Evolutionary conservation across 1,140 invertebrate species (phyloP).

Genomic region (Scylla paramamosain): DNA sequence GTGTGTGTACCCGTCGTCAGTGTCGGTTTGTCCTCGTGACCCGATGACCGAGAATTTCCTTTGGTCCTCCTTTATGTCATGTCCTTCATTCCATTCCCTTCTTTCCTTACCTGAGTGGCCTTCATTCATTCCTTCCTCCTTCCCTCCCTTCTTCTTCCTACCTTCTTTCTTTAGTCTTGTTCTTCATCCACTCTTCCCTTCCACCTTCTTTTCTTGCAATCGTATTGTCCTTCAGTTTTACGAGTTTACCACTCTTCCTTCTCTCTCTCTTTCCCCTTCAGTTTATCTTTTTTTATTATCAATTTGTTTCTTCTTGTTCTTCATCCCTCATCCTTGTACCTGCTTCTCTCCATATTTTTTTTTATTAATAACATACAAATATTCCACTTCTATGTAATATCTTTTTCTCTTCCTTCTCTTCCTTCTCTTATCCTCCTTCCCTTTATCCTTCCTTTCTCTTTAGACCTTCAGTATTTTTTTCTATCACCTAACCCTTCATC

Average conservation of each 20-base stretch:
- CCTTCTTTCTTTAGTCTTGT: background rate
- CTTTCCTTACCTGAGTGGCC: background rate
- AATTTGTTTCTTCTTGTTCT: background rate
- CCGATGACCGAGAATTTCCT: background rate
- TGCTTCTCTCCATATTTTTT: too few species aligned
- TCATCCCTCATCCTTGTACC: too few species aligned
- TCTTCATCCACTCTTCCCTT: background rate
- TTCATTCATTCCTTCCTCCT: slow-evolving; percentile 18
- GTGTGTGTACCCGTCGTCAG: background rate
- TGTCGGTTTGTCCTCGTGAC: background rate
- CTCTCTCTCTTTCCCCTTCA: background rate
- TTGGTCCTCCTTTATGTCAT: background rate
- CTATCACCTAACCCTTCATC: background rate
- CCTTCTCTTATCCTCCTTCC: background rate
- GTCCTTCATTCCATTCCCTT: background rate
- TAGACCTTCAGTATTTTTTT: background rate
- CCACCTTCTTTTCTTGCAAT: background rate
- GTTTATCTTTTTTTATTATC: background rate
- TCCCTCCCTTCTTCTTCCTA: background rate
- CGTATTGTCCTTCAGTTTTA: background rate
- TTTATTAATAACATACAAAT: too few species aligned
- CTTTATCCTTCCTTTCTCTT: background rate
- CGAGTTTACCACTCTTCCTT: background rate
- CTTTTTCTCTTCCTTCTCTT: too few species aligned
- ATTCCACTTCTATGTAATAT: too few species aligned